phyloP scores from a whole-genome alignment of 2,113 vertebrate genomes.

The Pygoscelis adeliae region DNA sequence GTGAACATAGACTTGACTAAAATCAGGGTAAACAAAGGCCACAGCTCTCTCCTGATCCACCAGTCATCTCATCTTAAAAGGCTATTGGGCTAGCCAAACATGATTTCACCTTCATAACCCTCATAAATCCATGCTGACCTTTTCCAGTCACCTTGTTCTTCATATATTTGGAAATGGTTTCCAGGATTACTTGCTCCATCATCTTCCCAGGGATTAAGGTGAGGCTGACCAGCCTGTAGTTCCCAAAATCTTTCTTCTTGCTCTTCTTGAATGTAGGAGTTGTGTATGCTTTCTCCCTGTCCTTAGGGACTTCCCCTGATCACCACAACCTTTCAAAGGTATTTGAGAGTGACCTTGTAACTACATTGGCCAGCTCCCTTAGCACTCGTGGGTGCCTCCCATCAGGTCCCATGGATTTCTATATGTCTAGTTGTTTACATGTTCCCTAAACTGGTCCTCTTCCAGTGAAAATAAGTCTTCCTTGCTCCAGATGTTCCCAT shows the following conservation, averaged over 20 bases:
- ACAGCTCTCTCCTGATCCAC: not conserved
- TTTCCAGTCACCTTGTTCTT: not conserved
- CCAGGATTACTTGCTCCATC: not conserved
- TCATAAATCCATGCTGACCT: not conserved
- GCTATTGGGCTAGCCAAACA: not conserved
- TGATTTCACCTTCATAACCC: not conserved
- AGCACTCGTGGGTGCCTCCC: not conserved
- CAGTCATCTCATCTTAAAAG: not conserved
- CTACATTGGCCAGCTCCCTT: not conserved
- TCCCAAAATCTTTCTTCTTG: not conserved
- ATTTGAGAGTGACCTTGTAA: not conserved
- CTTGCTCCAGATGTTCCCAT: not conserved
- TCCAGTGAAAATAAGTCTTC: not conserved
- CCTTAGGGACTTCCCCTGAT: not conserved
- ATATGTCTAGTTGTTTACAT: not conserved
- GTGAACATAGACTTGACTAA: not conserved
- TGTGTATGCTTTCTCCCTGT: not conserved
- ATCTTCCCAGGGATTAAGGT: not conserved
- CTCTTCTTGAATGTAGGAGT: not conserved
- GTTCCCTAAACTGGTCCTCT: not conserved
- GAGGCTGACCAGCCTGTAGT: not conserved
- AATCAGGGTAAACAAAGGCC: not conserved
- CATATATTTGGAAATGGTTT: not conserved
- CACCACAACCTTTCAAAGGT: not conserved
- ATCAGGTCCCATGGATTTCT: not conserved